phyloP scores from a whole-genome alignment of 2,113 vertebrate species.

The Halcyon senegalensis region DNA sequence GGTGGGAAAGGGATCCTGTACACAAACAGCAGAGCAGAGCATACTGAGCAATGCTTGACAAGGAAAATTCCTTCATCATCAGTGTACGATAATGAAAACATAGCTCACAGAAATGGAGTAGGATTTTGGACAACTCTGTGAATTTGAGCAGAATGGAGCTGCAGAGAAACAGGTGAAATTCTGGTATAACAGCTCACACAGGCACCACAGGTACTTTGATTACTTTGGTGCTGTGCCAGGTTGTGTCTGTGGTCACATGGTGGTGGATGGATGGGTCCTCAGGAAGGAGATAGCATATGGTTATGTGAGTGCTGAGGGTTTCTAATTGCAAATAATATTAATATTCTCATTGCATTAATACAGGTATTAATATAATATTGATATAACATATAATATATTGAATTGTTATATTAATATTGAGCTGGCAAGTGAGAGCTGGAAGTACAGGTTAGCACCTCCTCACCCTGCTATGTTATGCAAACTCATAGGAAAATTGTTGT shows the following conservation, averaged over 20 bases:
- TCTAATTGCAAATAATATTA: background rate
- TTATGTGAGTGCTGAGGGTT: background rate
- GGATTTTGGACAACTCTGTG: background rate
- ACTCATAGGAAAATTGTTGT: background rate
- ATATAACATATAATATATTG: background rate
- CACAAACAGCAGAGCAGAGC: background rate
- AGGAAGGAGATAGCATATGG: background rate
- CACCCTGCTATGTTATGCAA: background rate
- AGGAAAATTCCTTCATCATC: background rate
- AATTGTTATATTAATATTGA: background rate
- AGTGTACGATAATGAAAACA: background rate
- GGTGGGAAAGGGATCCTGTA: background rate
- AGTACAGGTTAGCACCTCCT: background rate
- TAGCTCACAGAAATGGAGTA: accelerated
- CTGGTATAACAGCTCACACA: accelerated
- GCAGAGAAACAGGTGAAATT: background rate
- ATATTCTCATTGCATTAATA: background rate
- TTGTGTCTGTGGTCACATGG: accelerated
- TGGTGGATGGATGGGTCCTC: background rate
- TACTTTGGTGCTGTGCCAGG: background rate
- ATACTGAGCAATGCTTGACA: background rate
- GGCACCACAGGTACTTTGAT: background rate
- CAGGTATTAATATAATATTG: background rate
- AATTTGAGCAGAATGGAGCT: background rate
- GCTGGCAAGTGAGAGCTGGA: background rate